These are phyloP conservation scores for Caenorhabditis sp. DNA, from an alignment of 2,888 invertebrate genomes.

Conservation along the genomic window DNA sequence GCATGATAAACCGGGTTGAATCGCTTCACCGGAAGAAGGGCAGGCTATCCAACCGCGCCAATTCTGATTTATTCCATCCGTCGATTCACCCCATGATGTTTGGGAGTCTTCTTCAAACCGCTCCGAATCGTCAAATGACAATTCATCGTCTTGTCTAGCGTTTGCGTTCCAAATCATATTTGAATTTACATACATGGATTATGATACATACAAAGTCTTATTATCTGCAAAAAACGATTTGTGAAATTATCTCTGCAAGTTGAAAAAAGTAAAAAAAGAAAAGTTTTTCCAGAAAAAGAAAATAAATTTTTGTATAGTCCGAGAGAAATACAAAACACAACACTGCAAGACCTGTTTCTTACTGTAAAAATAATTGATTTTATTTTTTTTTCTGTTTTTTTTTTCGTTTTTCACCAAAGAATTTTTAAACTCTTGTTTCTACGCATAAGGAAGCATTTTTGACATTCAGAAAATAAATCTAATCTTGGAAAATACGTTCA, in stretches of 20 bases:
- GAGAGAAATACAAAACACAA: background rate
- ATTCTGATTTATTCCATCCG: conserved; percentile 27
- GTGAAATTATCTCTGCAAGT: no score
- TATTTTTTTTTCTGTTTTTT: background rate
- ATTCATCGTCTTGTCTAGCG: conserved; percentile 1
- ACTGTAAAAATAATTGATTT: background rate
- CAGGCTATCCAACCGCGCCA: conserved; percentile 45
- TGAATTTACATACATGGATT: background rate
- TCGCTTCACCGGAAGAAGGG: conserved; percentile 16
- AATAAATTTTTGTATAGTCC: background rate
- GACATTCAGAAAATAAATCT: no score
- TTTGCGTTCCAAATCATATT: background rate
- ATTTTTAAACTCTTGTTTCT: no score
- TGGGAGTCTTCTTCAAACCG: conserved; percentile 63
- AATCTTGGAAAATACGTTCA: no score
- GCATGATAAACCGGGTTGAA: conserved; percentile 33
- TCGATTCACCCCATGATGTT: conserved; percentile 28
- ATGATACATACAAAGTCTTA: background rate
- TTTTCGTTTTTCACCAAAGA: background rate
- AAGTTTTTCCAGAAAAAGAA: background rate
- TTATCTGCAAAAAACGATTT: background rate
- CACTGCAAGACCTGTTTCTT: background rate
- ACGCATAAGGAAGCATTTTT: no score
- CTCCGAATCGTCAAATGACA: conserved; percentile 57
- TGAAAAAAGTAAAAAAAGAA: background rate